Base-by-base conservation (phyloP, 2,113 vertebrate genomes). In the Megaceryle maxima region DNA sequence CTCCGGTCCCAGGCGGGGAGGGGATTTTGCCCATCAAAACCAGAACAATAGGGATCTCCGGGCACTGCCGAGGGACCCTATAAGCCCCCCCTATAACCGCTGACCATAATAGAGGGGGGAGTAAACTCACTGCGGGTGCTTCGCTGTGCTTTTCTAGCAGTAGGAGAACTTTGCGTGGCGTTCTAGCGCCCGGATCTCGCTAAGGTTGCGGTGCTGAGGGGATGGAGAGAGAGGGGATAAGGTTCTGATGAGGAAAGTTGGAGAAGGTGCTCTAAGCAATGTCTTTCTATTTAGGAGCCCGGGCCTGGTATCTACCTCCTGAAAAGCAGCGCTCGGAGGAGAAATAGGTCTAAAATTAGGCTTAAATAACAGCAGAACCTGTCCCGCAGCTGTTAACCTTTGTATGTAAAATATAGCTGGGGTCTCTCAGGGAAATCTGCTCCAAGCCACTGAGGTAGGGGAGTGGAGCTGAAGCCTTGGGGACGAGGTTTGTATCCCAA, bases 111-210 rank as follows among this genome's bases (percentile, higher is more conserved):
- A 5, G 35, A 33, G 28, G 41, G 43, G 53, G 51, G 44, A 13
- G 15, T 2, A 2, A 41, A 16, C 39, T 15, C 39, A 0, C 15
- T 0, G 21, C 2, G 43, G 51, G 15, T 5, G 1, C 1, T 35
- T 43, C 50, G 15, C 3, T 3, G 20, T 4, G 62, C 35, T 87
- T 60, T 66, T 16, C 44, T 7, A 6, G 53, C 60, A 5, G 57
- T 21, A 53, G 33, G 6, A 8, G 2, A 66, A 21, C 28, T 92
- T 67, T 3, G 79, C 2, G 26, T 3, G 25, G 33, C 3, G 86
- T 66, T 35, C 35, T 7, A 4, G 56, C 16, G 2, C 37, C 35
- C 26, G 19, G 50, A 3, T 37, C 63, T 18, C 10, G 4, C 51
- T 9, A 0, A 16, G 83, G 28, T 33, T 60, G 68, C 12, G 55